A percentile compares a stretch with the other conserved stretches of the same genome.
Evolutionary conservation across 2,113 vertebrate genomes (phyloP).

Genomic region (Leptobrachium leishanense): DNA sequence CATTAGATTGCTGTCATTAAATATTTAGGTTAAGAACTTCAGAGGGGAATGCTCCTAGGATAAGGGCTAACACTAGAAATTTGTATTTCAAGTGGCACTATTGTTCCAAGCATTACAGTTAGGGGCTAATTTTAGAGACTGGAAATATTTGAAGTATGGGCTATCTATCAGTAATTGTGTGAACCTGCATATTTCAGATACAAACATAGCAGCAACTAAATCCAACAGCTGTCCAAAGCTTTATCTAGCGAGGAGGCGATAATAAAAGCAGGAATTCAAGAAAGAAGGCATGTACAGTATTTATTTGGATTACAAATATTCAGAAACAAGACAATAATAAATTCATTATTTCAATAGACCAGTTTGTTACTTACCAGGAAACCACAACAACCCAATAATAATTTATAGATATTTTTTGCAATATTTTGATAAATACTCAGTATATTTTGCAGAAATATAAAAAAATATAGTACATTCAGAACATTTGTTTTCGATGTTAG

Average conservation of each 20-base stretch:
- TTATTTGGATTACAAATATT: too few species aligned
- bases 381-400: too few species aligned
- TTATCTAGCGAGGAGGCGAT: background rate
- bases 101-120: conserved; percentile 1
- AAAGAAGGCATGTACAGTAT: background rate
- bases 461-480: too few species aligned
- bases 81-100: background rate
- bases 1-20: background rate
- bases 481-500: too few species aligned
- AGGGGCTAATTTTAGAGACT: conserved; percentile 37
- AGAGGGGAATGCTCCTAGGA: background rate
- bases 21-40: background rate
- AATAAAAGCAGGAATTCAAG: background rate
- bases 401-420: too few species aligned
- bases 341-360: too few species aligned
- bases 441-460: too few species aligned
- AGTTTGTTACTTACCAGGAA: too few species aligned
- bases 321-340: too few species aligned
- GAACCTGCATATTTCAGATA: conserved; percentile 17
- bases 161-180: conserved; percentile 24
- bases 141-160: conserved; percentile 39
- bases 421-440: too few species aligned
- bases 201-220: conserved; percentile 6
- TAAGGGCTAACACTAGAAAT: background rate
- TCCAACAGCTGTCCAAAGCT: background rate